Evolutionary conservation across 1,140 invertebrate genomes (phyloP).

Genomic region (Pteromalus puparum): DNA sequence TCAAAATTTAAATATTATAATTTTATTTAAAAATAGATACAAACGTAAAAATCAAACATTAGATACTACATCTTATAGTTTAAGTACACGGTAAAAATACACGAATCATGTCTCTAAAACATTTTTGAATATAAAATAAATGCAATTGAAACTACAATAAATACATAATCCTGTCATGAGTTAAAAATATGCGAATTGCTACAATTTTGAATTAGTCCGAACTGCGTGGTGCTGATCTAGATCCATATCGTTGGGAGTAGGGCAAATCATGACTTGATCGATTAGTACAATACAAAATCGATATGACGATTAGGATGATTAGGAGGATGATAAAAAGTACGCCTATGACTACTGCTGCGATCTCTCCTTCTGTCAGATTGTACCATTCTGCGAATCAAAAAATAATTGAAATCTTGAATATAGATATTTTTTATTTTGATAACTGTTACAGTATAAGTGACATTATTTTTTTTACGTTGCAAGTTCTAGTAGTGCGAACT

Average conservation of each 20-base stretch:
- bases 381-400: constrained; percentile 65
- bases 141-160: background rate
- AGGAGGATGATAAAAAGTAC: constrained; percentile 67
- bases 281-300: constrained; percentile 66
- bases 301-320: constrained; percentile 66
- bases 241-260: constrained; percentile 70
- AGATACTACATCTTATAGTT: background rate
- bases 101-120: no score
- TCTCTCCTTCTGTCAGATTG: constrained; percentile 69
- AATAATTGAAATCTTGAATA: background rate
- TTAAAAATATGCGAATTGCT: constrained; percentile 8
- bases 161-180: background rate
- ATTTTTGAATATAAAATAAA: no score
- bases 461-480: no score
- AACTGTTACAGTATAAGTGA: no score
- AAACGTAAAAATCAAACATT: background rate
- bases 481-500: no score
- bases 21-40: background rate
- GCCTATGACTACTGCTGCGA: constrained; percentile 73
- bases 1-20: background rate
- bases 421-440: no score
- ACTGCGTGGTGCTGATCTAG: constrained; percentile 67
- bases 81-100: no score
- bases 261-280: constrained; percentile 69
- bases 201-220: constrained; percentile 65